Evolutionary conservation across 2,113 vertebrate species (phyloP).

Genomic region (Cricetomys ansorgei): DNA sequence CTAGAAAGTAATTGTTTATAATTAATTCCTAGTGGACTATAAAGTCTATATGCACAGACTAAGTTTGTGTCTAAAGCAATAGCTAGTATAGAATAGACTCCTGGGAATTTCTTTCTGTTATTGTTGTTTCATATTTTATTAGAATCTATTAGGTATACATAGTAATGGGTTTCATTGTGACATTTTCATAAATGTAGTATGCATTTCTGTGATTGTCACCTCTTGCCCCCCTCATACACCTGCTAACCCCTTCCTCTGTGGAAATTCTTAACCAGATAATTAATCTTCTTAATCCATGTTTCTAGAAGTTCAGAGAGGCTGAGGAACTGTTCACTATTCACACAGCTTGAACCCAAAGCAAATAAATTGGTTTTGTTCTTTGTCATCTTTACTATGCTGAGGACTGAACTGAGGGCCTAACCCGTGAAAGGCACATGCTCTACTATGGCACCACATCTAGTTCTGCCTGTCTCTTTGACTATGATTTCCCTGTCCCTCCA

Average conservation of each 20-base stretch:
- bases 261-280: not conserved
- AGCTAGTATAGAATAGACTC: not conserved
- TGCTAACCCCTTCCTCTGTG: not conserved
- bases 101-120: not conserved
- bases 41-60: not conserved
- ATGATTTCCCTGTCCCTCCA: not conserved
- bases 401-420: not conserved
- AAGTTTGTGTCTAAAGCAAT: not conserved
- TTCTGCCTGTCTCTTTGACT: not conserved
- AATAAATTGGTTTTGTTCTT: not conserved
- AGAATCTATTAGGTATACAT: not conserved
- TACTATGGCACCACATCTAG: not conserved
- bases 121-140: not conserved
- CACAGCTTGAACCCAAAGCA: not conserved
- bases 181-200: not conserved
- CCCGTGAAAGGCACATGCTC: not conserved
- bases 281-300: not conserved
- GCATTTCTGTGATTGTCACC: not conserved
- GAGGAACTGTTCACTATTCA: not conserved
- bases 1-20: slow-evolving; percentile 42
- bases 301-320: not conserved
- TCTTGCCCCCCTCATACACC: not conserved
- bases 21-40: not conserved
- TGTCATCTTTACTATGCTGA: not conserved
- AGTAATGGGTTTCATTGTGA: not conserved